phyloP scores from a whole-genome alignment of 2,797 vertebrate genomes.

The Silurus lanzhouensis region DNA sequence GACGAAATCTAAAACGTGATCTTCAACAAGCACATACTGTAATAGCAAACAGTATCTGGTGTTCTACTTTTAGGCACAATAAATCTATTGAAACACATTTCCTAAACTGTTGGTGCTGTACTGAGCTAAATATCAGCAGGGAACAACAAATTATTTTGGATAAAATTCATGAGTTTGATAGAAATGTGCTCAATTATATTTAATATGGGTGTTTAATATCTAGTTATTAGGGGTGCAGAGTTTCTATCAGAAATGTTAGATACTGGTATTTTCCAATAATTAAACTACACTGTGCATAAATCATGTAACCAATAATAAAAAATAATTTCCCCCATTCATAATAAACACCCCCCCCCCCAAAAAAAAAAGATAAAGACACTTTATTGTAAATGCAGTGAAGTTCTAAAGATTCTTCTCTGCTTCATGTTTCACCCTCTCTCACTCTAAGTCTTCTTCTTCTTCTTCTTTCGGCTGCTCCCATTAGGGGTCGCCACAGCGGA shows the following conservation, averaged over 20 bases:
- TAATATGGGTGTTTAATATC: not conserved
- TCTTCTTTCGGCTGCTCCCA: too few relatives aligned
- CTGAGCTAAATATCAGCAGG: not conserved
- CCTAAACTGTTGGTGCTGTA: not conserved
- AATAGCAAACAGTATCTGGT: not conserved
- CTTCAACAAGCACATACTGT: not conserved
- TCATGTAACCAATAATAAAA: not conserved
- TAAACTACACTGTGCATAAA: not conserved
- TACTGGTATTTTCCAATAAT: not conserved
- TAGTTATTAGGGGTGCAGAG: not conserved
- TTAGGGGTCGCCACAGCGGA: too few relatives aligned
- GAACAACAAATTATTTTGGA: not conserved
- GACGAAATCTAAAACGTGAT: not conserved
- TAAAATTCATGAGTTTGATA: too few relatives aligned
- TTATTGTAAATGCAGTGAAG: not conserved
- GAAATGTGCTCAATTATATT: too few relatives aligned
- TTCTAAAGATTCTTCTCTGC: not conserved
- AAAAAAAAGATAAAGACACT: too few relatives aligned
- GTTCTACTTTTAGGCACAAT: not conserved
- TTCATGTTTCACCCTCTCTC: not conserved
- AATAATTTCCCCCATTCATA: not conserved
- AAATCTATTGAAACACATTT: not conserved
- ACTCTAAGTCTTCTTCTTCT: too few relatives aligned
- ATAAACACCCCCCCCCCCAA: not conserved
- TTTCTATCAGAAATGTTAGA: not conserved